Evolutionary conservation across 23 tunicate species (phyloP), one percentile per base, ranked within the genome.

Genomic region (Styela clava): DNA sequence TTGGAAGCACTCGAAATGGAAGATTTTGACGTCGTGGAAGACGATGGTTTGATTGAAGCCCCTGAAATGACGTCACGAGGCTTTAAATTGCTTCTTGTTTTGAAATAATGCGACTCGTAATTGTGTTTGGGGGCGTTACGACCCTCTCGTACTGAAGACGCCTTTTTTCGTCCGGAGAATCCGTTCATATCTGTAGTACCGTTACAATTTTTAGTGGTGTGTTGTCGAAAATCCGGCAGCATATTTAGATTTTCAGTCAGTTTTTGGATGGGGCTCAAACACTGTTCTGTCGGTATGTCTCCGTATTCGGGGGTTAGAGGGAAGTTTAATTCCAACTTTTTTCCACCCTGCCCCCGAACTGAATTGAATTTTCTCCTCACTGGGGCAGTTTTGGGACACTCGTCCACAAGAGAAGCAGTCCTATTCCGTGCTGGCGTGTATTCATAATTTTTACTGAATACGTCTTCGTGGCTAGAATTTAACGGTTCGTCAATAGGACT

Each of bases 181-280:
- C 26, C 25, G 81, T 52, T 56, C 22, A 28, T 9, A 9, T 52
- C 65, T 16, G 9, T 7, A 12, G 67, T 9, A 25, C 7, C n/a
- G 33, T 52, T 52, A 22, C 0, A 37, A 25, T 35, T 24, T 16
- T 1, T 52, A 26, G 62, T 18, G 34, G 35, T 35, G 9, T 52
- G 63, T 16, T 44, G 25, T n/a, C 64, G 64, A 76, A 76, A 76
- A 52, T 76, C 65, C 18, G 81, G 81, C 24, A 76, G 21, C 37
- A 33, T 52, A 22, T 76, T 36, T 1, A 76, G 65, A 52, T 76
- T 76, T 76, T 76, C 81, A 16, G 81, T 76, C 2, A 76, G 64
- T 52, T 76, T 76, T 52, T 76, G 81, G 44, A 76, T 76, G 22
- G 81, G 52, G 20, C 33, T 35, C 25, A 35, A 1, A 35, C 81